Base-by-base conservation (phyloP, 2,113 vertebrate genomes). In the Corvus hawaiiensis region DNA sequence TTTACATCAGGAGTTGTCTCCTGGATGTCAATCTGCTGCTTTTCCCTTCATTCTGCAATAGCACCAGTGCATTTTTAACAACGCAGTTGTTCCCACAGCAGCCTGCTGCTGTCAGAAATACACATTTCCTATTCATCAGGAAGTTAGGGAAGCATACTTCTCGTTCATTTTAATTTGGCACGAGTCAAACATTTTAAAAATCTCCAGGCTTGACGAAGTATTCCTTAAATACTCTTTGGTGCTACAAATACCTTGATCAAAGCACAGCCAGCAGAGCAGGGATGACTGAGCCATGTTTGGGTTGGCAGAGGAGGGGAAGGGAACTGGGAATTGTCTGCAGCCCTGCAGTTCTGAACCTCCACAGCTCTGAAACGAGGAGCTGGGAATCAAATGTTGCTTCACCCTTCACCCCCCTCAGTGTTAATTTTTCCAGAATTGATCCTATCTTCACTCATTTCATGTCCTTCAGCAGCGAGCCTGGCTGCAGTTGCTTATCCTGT, bases 231-330 rank as follows among this genome's bases (percentile, higher is more conserved):
- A 23, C 39, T 39, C 52, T 32, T 24, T 56, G 74, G 56, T 62
- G 81, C 77, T 84, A 24, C 77, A 79, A 68, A 78, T 54, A 2
- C 15, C 7, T 32, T 19, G 82, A 74, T 91, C 63, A 66, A 43
- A 87, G 77, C 43, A 0, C 4, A 30, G 16, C 0, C 49, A 59
- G 76, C 87, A 19, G 44, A 35, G 22, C 32, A 15, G 14, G 5
- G 37, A 22, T 13, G 80, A 0, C 67, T 20, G 68, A 28, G 63
- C 13, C 11, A 0, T 26, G 9, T 9, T 56, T 7, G 1, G 2
- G 27, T 3, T 80, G 75, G 62, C 58, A 39, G 10, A 26, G 49
- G 20, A 67, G 67, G 41, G 41, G 37, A 12, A 1, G n/a, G 0
- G 46, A 22, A 1, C 37, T 39, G 68, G 28, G 68, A 46, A 18